Evolutionary conservation across 2,113 vertebrate genomes (phyloP).

Genomic region (Columba livia): DNA sequence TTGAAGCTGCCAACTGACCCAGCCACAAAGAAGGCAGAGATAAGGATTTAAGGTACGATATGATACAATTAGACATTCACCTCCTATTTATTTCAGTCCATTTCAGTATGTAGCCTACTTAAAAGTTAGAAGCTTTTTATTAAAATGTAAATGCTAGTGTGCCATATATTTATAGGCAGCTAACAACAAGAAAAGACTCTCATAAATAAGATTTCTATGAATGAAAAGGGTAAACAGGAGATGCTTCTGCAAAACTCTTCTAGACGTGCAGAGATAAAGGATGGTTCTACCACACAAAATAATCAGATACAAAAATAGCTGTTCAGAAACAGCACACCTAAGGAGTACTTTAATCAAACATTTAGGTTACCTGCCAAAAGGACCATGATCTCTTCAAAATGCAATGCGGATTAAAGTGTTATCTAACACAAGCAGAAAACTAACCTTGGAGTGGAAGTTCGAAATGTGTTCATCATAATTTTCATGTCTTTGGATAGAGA

Average conservation of each 20-base stretch:
- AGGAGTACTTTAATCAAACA: constrained; percentile 83
- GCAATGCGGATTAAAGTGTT: constrained; percentile 84
- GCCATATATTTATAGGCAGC: constrained; percentile 50
- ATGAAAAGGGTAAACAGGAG: constrained; percentile 75
- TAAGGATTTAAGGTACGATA: constrained; percentile 80
- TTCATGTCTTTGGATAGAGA: constrained; percentile 89
- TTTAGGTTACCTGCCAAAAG: constrained; percentile 85
- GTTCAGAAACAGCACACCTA: constrained; percentile 80
- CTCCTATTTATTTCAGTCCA: constrained; percentile 75
- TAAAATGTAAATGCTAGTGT: constrained; percentile 71
- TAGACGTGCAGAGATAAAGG: constrained; percentile 80
- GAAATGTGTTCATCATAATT: constrained; percentile 96
- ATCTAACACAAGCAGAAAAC: constrained; percentile 83
- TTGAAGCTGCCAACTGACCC: constrained; percentile 82
- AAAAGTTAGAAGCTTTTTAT: constrained; percentile 71
- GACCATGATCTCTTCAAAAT: constrained; percentile 85
- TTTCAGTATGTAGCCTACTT: constrained; percentile 74
- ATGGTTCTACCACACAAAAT: constrained; percentile 79
- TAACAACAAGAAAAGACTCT: constrained; percentile 58
- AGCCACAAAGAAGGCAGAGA: constrained; percentile 77
- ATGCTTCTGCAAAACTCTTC: constrained; percentile 76
- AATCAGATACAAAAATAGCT: constrained; percentile 83
- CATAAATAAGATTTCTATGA: constrained; percentile 75
- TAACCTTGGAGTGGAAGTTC: constrained; percentile 94
- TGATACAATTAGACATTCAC: constrained; percentile 83